Conservation (phyloP, 2,888 invertebrate species). For the Alloplasta piceator region DNA sequence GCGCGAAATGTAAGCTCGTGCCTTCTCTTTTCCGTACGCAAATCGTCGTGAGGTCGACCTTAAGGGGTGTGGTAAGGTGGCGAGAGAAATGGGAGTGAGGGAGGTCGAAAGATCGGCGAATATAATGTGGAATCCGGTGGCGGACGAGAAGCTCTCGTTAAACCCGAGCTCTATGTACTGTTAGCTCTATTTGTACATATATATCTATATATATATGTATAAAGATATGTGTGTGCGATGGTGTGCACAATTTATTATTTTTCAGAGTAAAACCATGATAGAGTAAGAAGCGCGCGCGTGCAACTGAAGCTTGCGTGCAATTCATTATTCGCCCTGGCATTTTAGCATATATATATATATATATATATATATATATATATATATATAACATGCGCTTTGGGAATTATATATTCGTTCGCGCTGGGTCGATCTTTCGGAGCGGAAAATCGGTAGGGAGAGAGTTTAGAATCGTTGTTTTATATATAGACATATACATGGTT, state of each 20-base stretch:
- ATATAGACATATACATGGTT: slow-evolving; percentile 8
- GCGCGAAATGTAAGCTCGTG: slow-evolving; percentile 1
- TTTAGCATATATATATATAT: slow-evolving; percentile 32
- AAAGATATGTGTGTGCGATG: neutral
- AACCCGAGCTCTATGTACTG: neutral
- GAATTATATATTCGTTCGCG: slow-evolving; percentile 39
- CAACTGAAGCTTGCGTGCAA: slow-evolving; percentile 59
- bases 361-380: neutral
- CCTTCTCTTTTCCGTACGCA: neutral
- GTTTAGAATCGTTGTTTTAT: slow-evolving; percentile 49
- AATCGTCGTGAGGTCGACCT: slow-evolving; percentile 11
- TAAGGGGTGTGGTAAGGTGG: slow-evolving; percentile 1
- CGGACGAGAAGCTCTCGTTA: slow-evolving; percentile 51
- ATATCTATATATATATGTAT: neutral
- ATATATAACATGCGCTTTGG: slow-evolving; percentile 47
- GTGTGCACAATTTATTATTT: slow-evolving; percentile 9
- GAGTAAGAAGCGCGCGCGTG: slow-evolving; percentile 59
- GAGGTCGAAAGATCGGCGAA: slow-evolving; percentile 41
- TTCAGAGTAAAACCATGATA: slow-evolving; percentile 4
- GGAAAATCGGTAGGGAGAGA: slow-evolving; percentile 65
- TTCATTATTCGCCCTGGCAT: slow-evolving; percentile 60
- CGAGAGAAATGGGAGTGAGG: slow-evolving; percentile 9
- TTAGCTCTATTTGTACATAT: slow-evolving; percentile 1
- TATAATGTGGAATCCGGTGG: slow-evolving; percentile 47
- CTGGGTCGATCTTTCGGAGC: slow-evolving; percentile 48